phyloP scores from a whole-genome alignment of 2,888 invertebrate genomes.

The Sesia apiformis region DNA sequence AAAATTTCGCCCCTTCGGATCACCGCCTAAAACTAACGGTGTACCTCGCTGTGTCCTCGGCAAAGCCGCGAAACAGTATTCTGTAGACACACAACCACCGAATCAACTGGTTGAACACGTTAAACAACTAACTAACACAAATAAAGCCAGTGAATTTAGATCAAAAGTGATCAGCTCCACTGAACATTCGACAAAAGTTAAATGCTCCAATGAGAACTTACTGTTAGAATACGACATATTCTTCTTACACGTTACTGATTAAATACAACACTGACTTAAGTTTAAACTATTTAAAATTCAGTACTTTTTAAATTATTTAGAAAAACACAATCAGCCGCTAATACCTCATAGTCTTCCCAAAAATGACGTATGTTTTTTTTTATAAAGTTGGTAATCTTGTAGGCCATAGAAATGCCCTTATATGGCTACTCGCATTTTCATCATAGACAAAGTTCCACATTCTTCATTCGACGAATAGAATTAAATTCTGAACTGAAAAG shows the following conservation, averaged over 20 bases:
- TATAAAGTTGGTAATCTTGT: slow-evolving; percentile 33
- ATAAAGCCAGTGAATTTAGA: slow-evolving; percentile 2
- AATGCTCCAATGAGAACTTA: slow-evolving; percentile 37
- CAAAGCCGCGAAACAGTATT: slow-evolving; percentile 92
- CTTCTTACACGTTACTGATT: slow-evolving; percentile 38
- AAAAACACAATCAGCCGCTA: slow-evolving; percentile 65
- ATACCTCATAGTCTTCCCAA: slow-evolving; percentile 44
- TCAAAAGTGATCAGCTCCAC: slow-evolving; percentile 5
- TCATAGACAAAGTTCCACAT: too few species aligned
- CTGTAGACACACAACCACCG: slow-evolving; percentile 56
- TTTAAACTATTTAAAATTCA: slow-evolving; percentile 34
- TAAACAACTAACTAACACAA: slow-evolving; percentile 10
- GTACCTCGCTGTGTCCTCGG: slow-evolving; percentile 96
- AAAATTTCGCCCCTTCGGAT: slow-evolving; percentile 97
- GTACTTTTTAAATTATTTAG: slow-evolving; percentile 51
- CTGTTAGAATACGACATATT: slow-evolving; percentile 68
- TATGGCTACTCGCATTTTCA: slow-evolving; percentile 26
- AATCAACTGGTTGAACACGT: neutral
- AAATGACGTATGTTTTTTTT: slow-evolving; percentile 52
- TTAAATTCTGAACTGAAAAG: too few species aligned
- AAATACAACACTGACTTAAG: slow-evolving; percentile 31
- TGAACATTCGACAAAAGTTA: slow-evolving; percentile 8
- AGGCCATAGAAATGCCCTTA: slow-evolving; percentile 41
- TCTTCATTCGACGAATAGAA: too few species aligned
- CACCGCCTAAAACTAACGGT: slow-evolving; percentile 94